These are phyloP conservation scores for Malurus melanocephalus DNA, from an alignment of 2,113 vertebrate genomes.

Conservation along the genomic window DNA sequence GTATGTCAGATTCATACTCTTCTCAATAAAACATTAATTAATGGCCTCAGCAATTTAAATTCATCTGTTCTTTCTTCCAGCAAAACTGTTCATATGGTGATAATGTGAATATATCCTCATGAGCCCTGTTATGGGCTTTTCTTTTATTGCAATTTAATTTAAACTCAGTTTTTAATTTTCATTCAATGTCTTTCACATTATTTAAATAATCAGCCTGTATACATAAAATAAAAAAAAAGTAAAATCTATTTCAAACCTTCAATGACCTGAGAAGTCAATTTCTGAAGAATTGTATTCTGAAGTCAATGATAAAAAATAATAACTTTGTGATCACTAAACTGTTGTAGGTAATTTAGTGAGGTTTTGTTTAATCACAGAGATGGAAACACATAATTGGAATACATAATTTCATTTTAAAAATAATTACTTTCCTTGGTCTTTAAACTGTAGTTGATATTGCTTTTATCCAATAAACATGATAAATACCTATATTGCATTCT, in stretches of 20 bases:
- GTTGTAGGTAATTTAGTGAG: background rate
- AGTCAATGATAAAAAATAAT: background rate
- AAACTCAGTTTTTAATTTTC: background rate
- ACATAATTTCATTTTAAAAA: background rate
- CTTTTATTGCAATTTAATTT: conserved; percentile 3
- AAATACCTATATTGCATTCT: background rate
- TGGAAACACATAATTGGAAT: background rate
- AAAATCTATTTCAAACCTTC: background rate
- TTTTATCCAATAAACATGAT: background rate
- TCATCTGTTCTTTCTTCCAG: background rate
- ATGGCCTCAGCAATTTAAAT: background rate
- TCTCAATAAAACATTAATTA: conserved; percentile 15
- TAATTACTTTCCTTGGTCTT: background rate
- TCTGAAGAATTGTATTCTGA: background rate
- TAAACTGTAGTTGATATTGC: background rate
- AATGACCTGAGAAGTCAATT: background rate
- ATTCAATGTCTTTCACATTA: background rate
- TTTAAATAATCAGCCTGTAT: background rate
- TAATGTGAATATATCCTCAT: background rate
- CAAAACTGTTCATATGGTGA: background rate
- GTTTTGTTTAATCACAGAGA: background rate
- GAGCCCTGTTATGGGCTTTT: background rate
- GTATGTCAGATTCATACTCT: background rate
- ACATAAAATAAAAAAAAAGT: background rate
- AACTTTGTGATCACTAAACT: background rate